Evolutionary conservation across 2,888 invertebrate species (phyloP).

Genomic region (Hedya salicella): DNA sequence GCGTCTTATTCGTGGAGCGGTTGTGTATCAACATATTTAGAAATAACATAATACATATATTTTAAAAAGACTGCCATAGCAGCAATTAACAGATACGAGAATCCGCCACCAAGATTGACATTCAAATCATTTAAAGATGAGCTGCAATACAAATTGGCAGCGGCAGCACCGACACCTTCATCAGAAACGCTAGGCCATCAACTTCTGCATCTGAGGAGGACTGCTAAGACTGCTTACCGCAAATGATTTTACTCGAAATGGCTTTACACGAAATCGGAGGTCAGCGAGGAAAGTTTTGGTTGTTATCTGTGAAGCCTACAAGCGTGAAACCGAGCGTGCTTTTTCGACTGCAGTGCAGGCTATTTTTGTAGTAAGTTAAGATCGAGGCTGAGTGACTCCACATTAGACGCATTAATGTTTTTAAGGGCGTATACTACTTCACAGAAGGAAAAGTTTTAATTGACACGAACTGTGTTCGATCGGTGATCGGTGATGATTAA

Average conservation of each 20-base stretch:
- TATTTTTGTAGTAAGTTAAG: neutral
- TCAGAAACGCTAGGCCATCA: neutral
- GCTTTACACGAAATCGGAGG: neutral
- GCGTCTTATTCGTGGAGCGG: no score
- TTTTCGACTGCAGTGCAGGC: neutral
- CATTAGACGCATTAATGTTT: neutral
- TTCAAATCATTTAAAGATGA: neutral
- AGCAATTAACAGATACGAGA: no score
- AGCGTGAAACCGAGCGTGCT: neutral
- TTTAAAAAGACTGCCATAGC: no score
- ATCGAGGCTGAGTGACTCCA: neutral
- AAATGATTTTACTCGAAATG: slow-evolving; percentile 7
- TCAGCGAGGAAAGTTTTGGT: neutral
- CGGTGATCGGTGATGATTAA: no score
- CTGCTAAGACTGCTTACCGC: neutral
- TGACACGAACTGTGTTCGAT: no score
- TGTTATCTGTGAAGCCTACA: neutral
- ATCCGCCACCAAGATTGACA: no score
- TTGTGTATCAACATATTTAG: no score
- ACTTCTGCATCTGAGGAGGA: slow-evolving; percentile 1
- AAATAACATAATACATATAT: no score
- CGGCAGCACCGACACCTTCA: neutral
- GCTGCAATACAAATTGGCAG: no score
- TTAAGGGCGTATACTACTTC: neutral
- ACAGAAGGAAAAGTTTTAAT: no score